Percentiles rank a stretch among this genome's conserved stretches.
Conservation (phyloP, 2,113 vertebrate genomes). For the Haplochromis burtoni region DNA sequence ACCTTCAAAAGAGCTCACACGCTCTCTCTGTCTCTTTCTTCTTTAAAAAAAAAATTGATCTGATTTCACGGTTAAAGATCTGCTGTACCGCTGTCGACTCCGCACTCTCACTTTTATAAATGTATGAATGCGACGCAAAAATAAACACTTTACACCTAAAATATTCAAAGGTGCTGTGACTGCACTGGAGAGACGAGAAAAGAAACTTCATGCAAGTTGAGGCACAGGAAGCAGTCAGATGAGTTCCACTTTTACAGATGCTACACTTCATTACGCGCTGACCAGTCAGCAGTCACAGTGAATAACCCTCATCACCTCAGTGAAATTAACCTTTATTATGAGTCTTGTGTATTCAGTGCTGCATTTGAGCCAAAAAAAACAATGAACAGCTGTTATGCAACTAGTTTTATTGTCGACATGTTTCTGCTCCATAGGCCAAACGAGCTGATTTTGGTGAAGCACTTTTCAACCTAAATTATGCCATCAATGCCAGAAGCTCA, state of each 20-base stretch:
- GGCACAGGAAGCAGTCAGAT: not conserved
- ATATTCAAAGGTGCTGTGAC: constrained; percentile 20
- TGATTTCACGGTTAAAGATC: not conserved
- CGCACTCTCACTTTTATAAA: constrained; percentile 20
- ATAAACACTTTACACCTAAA: constrained; percentile 25
- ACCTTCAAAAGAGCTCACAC: not conserved
- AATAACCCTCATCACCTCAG: not conserved
- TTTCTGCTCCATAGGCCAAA: not conserved
- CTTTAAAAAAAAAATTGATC: not conserved
- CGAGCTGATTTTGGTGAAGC: constrained; percentile 1
- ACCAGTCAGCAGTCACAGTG: not conserved
- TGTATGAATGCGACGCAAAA: constrained; percentile 4
- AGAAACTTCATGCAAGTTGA: not conserved
- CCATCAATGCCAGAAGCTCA: not conserved
- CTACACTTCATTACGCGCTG: not conserved
- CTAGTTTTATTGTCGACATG: not conserved
- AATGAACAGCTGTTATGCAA: constrained; percentile 16
- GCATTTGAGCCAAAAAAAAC: not conserved
- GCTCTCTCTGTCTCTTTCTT: not conserved
- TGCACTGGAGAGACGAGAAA: not conserved
- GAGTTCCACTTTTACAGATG: not conserved
- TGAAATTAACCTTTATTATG: not conserved
- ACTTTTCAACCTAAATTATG: constrained; percentile 3
- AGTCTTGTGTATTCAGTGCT: not conserved
- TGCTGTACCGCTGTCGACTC: not conserved